Evolutionary conservation across 2,113 vertebrate genomes (phyloP).

Genomic region (Sinocyclocheilus anophthalmus): DNA sequence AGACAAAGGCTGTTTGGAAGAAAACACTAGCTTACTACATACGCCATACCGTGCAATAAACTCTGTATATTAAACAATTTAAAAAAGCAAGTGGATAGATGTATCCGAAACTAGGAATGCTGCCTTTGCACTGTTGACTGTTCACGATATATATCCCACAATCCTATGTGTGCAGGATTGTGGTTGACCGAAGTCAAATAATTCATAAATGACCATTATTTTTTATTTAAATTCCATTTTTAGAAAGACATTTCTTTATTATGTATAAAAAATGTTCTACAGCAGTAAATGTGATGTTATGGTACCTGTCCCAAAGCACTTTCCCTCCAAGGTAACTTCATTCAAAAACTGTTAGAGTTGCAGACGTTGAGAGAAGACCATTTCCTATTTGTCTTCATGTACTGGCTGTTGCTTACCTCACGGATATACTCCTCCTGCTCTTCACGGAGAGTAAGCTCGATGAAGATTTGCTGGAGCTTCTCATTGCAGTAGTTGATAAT

Average conservation of each 20-base stretch:
- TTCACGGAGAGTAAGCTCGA: constrained; percentile 93
- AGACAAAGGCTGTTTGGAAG: constrained; percentile 21
- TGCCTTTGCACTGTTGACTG: neutral
- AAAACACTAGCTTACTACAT: neutral
- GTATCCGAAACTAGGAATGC: neutral
- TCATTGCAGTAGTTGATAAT: constrained; percentile 99
- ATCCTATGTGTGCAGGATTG: too few relatives aligned
- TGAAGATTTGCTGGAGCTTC: constrained; percentile 98
- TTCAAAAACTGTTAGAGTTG: too few relatives aligned
- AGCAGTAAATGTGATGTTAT: neutral
- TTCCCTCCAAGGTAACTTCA: neutral
- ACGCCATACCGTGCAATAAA: neutral
- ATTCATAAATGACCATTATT: neutral
- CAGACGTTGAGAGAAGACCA: neutral
- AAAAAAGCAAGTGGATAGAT: neutral
- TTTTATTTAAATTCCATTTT: neutral
- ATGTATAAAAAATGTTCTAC: neutral
- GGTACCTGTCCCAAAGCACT: neutral
- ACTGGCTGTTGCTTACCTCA: constrained; percentile 77
- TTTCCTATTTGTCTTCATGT: neutral
- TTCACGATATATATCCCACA: too few relatives aligned
- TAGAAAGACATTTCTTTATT: neutral
- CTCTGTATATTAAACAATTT: neutral
- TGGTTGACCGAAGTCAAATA: neutral
- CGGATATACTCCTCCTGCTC: constrained; percentile 97